A percentile compares a stretch with the other conserved stretches of the same genome.
Evolutionary conservation across 37 sponge, comb jelly and placozoan species (phyloP).

Genomic region (Cliona cf. orientalis): DNA sequence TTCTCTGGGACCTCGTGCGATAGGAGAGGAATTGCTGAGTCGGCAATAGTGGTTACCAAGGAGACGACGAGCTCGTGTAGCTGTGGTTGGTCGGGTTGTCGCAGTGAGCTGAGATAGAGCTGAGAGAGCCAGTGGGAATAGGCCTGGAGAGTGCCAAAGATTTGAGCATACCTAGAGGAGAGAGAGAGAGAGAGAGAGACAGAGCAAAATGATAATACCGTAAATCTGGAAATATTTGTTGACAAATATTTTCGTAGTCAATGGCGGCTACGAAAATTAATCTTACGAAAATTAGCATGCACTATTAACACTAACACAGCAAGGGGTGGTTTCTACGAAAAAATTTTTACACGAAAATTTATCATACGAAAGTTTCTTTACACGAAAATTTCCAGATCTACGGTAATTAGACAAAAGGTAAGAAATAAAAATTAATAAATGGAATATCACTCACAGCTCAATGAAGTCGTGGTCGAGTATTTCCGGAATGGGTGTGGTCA

Average conservation of each 20-base stretch:
- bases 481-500: conserved; percentile 39
- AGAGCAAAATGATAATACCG: neutral
- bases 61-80: conserved; percentile 24
- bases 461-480: conserved; percentile 73
- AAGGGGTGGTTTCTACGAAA: no score
- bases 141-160: conserved; percentile 70
- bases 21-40: conserved; percentile 43
- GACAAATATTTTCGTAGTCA: no score
- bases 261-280: no score
- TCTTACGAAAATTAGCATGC: neutral
- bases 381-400: no score
- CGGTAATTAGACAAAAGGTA: no score
- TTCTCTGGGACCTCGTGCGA: conserved; percentile 67
- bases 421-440: no score
- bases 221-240: no score
- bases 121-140: conserved; percentile 79
- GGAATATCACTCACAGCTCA: conserved; percentile 50
- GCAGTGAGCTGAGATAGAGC: conserved; percentile 47
- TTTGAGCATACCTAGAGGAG: conserved; percentile 70
- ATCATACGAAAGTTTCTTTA: no score
- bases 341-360: no score
- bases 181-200: no score
- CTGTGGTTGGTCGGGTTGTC: conserved; percentile 7
- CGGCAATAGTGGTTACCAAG: conserved; percentile 26
- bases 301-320: neutral